Evolutionary conservation across 2,113 vertebrate species (phyloP).

Genomic region (Dipodomys spectabilis): DNA sequence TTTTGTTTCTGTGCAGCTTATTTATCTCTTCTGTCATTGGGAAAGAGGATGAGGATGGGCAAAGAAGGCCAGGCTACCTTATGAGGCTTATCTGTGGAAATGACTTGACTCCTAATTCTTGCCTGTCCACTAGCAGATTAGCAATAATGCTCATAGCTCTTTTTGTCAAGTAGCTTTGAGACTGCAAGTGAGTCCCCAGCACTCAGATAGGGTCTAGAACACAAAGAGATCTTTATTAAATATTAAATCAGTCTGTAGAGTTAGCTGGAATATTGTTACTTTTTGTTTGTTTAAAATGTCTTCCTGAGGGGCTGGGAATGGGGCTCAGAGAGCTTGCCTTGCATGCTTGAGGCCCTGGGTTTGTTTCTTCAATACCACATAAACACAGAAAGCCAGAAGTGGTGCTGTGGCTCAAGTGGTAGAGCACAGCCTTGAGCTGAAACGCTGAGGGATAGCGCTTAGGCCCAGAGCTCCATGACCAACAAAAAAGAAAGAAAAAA

Average conservation of each 20-base stretch:
- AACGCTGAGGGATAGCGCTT: too few species aligned
- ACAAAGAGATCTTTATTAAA: neutral
- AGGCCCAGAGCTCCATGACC: too few species aligned
- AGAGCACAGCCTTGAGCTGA: too few species aligned
- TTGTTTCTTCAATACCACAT: too few species aligned
- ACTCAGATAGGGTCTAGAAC: neutral
- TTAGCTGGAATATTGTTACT: neutral
- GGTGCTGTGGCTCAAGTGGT: too few species aligned
- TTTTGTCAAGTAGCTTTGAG: neutral
- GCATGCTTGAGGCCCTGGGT: too few species aligned
- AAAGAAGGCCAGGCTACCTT: neutral
- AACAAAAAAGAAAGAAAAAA: too few species aligned
- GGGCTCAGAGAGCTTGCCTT: too few species aligned
- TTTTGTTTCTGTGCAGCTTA: conserved; percentile 1
- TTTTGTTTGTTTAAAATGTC: conserved; percentile 21
- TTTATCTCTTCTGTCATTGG: neutral
- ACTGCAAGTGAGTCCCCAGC: neutral
- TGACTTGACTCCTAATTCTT: neutral
- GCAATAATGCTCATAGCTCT: fast-evolving
- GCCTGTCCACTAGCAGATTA: neutral
- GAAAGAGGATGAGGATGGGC: neutral
- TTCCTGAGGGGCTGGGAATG: too few species aligned
- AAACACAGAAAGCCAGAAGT: too few species aligned
- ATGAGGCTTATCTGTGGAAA: neutral
- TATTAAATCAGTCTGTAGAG: neutral